Base-by-base conservation (phyloP, 2,113 vertebrate genomes). In the Oxyura jamaicensis region DNA sequence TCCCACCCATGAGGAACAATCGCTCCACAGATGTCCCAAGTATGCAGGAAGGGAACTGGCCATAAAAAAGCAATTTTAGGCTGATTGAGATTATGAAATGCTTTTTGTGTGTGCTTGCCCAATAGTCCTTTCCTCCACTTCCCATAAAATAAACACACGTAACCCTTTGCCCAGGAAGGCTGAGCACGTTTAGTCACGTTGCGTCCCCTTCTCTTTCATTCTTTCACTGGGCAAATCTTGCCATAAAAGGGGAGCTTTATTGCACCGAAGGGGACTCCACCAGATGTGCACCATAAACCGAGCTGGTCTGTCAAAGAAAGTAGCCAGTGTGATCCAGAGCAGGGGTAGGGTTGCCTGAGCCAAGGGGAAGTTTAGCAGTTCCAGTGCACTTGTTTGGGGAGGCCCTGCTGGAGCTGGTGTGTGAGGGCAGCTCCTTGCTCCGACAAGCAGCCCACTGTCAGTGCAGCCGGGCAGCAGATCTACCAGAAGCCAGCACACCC, bases 1-100 rank as follows among this genome's bases (percentile, higher is more conserved):
- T 95, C 96, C 88, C 95, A 96, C 95, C 92, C 71, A 29, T 91
- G 91, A 93, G 91, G 86, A 97, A 85, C 86, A 93, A 93, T 96
- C 86, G 77, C 78, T 96, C 74, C 71, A 72, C 96, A 96, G 92
- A 96, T 96, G 96, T 94, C 86, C 91, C 88, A 96, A 87, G 46
- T 91, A 95, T 96, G 93, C 83, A 93, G 86, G 92, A 94, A 96
- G 71, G 95, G 95, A 94, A 89, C 86, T 2, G 41, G 74, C 90
- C 81, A 59, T 95, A n/a, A 91, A 96, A 84, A 95, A n/a, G 69
- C 91, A 89, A 92, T 97, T 96, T 93, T 96, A 84, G 86, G 62
- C 80, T 80, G 86, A 69, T 92, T 79, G 86, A 82, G 83, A 91
- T 96, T 96, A 97, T 96, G 93, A 97, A 97, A 96, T 4, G 36